phyloP scores from a whole-genome alignment of 2,888 invertebrate species.

The Ornithoptera priamus region DNA sequence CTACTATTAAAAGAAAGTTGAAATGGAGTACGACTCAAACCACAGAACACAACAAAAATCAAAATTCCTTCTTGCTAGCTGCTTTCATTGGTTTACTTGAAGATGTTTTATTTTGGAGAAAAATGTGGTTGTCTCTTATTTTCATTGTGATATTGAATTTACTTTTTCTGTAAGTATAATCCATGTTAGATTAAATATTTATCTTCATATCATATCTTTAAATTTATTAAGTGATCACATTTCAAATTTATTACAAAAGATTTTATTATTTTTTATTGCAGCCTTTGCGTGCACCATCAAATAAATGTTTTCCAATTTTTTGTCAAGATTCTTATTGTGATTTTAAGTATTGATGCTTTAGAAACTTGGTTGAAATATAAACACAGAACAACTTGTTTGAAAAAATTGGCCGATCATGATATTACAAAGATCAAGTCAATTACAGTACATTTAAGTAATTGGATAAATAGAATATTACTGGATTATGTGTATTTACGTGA shows the following conservation, averaged over 20 bases:
- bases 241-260: background rate
- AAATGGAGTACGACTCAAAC: constrained; percentile 55
- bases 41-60: constrained; percentile 49
- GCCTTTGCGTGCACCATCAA: constrained; percentile 57
- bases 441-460: constrained; percentile 41
- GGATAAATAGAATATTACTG: constrained; percentile 50
- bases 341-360: constrained; percentile 59
- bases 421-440: constrained; percentile 46
- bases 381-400: constrained; percentile 66
- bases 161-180: constrained; percentile 61
- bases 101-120: constrained; percentile 71
- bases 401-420: constrained; percentile 53
- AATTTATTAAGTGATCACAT: background rate
- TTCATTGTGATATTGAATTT: constrained; percentile 58
- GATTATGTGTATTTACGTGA: constrained; percentile 60
- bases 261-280: constrained; percentile 44
- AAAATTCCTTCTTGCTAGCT: constrained; percentile 51
- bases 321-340: constrained; percentile 47
- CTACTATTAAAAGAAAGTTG: constrained; percentile 52
- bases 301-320: constrained; percentile 57
- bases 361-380: constrained; percentile 70
- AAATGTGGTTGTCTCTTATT: constrained; percentile 61
- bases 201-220: background rate
- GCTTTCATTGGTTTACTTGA: constrained; percentile 62
- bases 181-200: background rate